A percentile compares a stretch with the other conserved stretches of the same genome.
phyloP scores from a whole-genome alignment of 2,797 vertebrate genomes.

The Limnodromus scolopaceus region DNA sequence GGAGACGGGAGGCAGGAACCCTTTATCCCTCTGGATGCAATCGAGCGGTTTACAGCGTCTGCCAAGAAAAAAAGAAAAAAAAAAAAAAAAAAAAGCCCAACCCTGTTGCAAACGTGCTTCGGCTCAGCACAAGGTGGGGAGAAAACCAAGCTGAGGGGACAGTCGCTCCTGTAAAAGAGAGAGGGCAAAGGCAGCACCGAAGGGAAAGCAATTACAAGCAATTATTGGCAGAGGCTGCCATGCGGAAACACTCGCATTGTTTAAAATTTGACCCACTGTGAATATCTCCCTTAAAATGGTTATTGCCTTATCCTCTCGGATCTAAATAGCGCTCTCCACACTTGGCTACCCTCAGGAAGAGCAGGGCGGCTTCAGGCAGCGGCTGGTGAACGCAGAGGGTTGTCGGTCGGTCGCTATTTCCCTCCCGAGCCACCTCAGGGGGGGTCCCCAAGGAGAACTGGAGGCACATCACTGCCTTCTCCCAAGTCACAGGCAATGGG shows the following conservation, averaged over 20 bases:
- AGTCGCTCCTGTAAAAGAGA: neutral
- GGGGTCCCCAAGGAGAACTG: neutral
- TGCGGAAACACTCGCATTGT: conserved; percentile 57
- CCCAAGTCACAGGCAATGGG: no score
- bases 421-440: neutral
- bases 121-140: neutral
- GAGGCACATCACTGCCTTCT: neutral
- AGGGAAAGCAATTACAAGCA: conserved; percentile 66
- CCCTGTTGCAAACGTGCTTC: conserved; percentile 8
- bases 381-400: neutral
- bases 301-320: conserved; percentile 26
- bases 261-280: conserved; percentile 47
- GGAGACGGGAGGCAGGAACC: conserved; percentile 21
- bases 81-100: neutral
- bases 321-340: conserved; percentile 21
- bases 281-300: conserved; percentile 47
- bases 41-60: neutral
- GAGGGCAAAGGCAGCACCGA: conserved; percentile 18
- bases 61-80: neutral
- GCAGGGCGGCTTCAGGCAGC: neutral
- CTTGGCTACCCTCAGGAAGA: conserved; percentile 9
- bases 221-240: conserved; percentile 59
- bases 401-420: neutral
- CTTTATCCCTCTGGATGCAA: conserved; percentile 40
- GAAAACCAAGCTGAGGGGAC: neutral